These are phyloP conservation scores for Parnassius apollo DNA, from an alignment of 2,888 invertebrate genomes.

Conservation along the genomic window DNA sequence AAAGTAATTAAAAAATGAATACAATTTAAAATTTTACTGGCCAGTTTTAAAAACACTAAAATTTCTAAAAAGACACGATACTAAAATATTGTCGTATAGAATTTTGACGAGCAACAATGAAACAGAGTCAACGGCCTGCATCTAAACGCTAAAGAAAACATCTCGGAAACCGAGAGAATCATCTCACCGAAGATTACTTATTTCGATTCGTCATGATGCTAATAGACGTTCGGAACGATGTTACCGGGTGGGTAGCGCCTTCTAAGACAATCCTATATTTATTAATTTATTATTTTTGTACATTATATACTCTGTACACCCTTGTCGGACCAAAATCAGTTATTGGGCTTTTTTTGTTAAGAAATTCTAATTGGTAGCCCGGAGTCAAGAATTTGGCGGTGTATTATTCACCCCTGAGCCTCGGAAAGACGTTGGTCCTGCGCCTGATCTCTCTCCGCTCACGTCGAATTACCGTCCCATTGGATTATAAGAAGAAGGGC, in stretches of 20 bases:
- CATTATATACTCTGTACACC: too few relatives aligned
- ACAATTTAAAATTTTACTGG: background rate
- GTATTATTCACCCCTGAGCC: too few relatives aligned
- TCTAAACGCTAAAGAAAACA: slow-evolving; percentile 36
- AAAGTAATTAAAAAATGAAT: background rate
- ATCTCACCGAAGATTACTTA: slow-evolving; percentile 47
- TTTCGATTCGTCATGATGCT: slow-evolving; percentile 62
- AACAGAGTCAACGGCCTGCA: slow-evolving; percentile 1
- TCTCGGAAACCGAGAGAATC: slow-evolving; percentile 36
- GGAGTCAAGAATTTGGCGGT: too few relatives aligned
- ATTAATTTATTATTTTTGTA: too few relatives aligned
- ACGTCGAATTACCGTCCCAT: too few relatives aligned
- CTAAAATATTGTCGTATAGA: background rate
- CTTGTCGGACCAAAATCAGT: too few relatives aligned
- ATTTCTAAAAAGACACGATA: too few relatives aligned
- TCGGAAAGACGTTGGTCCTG: too few relatives aligned
- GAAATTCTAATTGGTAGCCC: too few relatives aligned
- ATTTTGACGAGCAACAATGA: background rate
- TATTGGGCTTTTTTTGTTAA: too few relatives aligned
- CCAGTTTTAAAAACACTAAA: background rate
- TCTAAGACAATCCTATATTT: slow-evolving; percentile 2
- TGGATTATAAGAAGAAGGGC: too few relatives aligned
- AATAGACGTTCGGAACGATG: slow-evolving; percentile 43
- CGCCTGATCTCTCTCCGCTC: too few relatives aligned
- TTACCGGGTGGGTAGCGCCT: background rate